Evolutionary conservation across 2,113 vertebrate genomes (phyloP), one percentile per base, ranked within the genome.

Genomic region (Vulpes vulpes): DNA sequence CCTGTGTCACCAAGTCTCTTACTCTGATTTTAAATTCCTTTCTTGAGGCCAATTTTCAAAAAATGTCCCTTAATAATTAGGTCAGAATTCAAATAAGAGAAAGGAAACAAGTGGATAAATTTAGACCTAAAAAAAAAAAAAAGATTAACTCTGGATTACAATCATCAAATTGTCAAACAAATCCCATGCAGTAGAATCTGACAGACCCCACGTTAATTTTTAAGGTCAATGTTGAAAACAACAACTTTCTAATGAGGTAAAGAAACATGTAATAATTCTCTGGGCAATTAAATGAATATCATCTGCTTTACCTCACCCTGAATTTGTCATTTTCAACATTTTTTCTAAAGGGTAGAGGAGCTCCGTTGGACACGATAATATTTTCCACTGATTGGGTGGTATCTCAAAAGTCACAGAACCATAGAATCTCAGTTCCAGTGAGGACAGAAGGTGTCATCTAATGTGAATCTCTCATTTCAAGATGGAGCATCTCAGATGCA

Each of bases 141-240:
- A 27, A 89, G 30, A 35, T 76, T 95, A 71, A 89, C 53, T 64
- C 43, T 32, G 62, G 60, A 38, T 82, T 86, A 67, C 25, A 11
- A 74, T 78, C 82, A 64, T n/a, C 35, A 2, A 53, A 71, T 73
- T 69, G 43, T 79, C 79, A 76, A 30, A 76, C 88, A 94, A 92
- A 94, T 57, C 59, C 80, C 25, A 25, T 6, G 5, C 27, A 8
- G 0, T 11, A 4, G n/a, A 53, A 9, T 19, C 80, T 53, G 80
- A 92, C 76, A 90, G 89, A 65, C 3, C 32, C 65, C 25, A 4
- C 2, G 1, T 89, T 92, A 22, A 76, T 64, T 73, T 91, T 84
- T 91, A 92, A 96, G 91, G 88, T 96, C 93, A 91, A n/a, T 64
- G 84, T 65, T 67, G 43, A 95, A 94, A 95, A 96, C 87, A 95